Percentiles rank a stretch among this genome's conserved stretches.
These are phyloP conservation scores for Agrochola litura DNA, from an alignment of 2,888 invertebrate species.

Conservation along the genomic window DNA sequence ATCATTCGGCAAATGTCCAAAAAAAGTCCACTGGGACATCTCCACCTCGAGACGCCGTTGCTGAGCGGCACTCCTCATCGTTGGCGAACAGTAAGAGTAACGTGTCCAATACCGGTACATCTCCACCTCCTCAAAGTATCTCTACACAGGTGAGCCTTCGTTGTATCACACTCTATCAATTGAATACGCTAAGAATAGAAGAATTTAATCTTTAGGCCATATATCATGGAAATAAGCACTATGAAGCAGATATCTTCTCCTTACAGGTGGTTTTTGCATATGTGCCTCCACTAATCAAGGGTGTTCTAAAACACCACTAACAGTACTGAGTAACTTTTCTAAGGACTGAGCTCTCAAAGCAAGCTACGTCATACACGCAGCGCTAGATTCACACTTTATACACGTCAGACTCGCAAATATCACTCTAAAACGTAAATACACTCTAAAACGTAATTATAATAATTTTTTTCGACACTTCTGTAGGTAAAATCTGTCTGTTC, in stretches of 20 bases:
- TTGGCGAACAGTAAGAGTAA: conserved; percentile 72
- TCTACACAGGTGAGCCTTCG: conserved; percentile 93
- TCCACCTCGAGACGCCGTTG: conserved; percentile 75
- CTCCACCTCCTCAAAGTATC: conserved; percentile 96
- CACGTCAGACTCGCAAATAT: neutral
- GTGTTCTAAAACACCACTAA: neutral
- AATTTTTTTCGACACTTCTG: neutral
- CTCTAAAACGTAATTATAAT: no score
- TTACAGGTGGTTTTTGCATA: neutral
- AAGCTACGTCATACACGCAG: neutral
- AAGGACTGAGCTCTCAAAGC: no score
- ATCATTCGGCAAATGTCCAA: conserved; percentile 69
- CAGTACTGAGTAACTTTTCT: conserved; percentile 4
- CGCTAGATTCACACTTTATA: neutral
- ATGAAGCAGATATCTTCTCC: neutral
- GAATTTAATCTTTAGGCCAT: neutral
- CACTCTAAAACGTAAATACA: no score
- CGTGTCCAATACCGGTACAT: conserved; percentile 93
- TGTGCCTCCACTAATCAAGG: neutral
- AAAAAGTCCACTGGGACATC: conserved; percentile 90
- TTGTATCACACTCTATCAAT: neutral
- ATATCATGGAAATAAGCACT: neutral
- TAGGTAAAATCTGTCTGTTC: no score
- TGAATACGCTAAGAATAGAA: neutral
- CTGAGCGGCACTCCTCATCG: conserved; percentile 71